These are phyloP conservation scores for Oenanthe melanoleuca DNA, from an alignment of 2,113 vertebrate species.

Conservation along the genomic window DNA sequence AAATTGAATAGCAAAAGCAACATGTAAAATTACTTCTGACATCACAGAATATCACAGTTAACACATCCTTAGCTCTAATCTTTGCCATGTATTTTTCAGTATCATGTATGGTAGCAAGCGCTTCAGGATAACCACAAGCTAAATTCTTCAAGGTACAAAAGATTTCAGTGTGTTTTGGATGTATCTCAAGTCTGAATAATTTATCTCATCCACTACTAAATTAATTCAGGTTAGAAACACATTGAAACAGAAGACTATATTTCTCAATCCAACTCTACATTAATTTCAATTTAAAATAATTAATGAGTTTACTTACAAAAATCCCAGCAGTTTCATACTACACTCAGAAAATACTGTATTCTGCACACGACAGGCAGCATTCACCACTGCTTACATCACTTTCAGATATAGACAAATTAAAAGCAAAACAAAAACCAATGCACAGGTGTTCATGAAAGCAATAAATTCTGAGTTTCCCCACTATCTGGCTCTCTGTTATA, in stretches of 20 bases:
- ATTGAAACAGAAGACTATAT: background rate
- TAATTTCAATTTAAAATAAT: background rate
- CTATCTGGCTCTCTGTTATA: background rate
- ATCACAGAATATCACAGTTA: background rate
- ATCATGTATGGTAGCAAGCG: background rate
- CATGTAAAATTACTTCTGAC: background rate
- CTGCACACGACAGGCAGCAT: background rate
- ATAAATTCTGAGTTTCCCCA: background rate
- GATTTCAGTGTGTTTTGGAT: background rate
- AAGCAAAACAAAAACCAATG: slow-evolving; percentile 47
- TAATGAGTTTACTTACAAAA: background rate
- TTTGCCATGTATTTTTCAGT: background rate
- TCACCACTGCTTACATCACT: slow-evolving; percentile 19
- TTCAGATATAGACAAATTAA: slow-evolving; percentile 61
- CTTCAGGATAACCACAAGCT: background rate
- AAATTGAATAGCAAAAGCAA: background rate
- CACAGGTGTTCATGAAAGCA: slow-evolving; percentile 37
- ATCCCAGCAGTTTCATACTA: background rate
- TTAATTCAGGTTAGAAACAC: background rate
- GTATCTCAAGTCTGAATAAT: background rate
- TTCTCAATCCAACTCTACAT: background rate
- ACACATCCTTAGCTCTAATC: background rate
- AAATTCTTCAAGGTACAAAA: background rate
- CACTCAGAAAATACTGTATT: background rate
- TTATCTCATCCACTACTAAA: background rate